phyloP scores from a whole-genome alignment of 2,113 vertebrate species.

The Xenopus laevis region DNA sequence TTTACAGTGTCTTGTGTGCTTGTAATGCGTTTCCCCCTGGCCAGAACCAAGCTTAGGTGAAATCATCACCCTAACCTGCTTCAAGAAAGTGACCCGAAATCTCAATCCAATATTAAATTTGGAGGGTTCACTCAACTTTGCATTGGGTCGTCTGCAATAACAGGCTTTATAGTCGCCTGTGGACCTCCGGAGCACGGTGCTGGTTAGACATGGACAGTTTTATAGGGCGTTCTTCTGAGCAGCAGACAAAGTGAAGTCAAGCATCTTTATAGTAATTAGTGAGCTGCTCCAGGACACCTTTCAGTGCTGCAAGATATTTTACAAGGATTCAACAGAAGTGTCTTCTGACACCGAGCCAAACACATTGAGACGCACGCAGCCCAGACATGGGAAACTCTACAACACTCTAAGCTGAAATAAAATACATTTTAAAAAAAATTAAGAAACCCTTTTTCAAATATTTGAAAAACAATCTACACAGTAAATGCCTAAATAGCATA shows the following conservation, averaged over 20 bases:
- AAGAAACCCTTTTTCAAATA: too few relatives aligned
- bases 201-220: too few relatives aligned
- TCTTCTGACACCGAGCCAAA: constrained; percentile 22
- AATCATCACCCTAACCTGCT: constrained; percentile 5
- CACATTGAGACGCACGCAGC: not conserved
- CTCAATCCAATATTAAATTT: constrained; percentile 4
- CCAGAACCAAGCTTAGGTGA: constrained; percentile 20
- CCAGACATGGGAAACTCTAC: constrained; percentile 7
- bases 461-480: too few relatives aligned
- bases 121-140: constrained; percentile 10
- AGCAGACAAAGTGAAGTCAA: constrained; percentile 7
- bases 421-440: too few relatives aligned
- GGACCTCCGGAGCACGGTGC: constrained; percentile 8
- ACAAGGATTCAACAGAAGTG: constrained; percentile 29
- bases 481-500: too few relatives aligned
- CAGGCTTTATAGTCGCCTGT: constrained; percentile 10
- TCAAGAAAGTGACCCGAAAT: constrained; percentile 1
- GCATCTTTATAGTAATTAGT: constrained; percentile 23
- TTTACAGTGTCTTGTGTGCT: not conserved
- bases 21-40: not conserved
- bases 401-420: too few relatives aligned
- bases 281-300: constrained; percentile 25
- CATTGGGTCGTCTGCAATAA: constrained; percentile 10
- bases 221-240: constrained; percentile 9
- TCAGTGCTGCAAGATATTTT: constrained; percentile 24